phyloP scores from a whole-genome alignment of 2,797 vertebrate species.

The Propithecus perrieri region DNA sequence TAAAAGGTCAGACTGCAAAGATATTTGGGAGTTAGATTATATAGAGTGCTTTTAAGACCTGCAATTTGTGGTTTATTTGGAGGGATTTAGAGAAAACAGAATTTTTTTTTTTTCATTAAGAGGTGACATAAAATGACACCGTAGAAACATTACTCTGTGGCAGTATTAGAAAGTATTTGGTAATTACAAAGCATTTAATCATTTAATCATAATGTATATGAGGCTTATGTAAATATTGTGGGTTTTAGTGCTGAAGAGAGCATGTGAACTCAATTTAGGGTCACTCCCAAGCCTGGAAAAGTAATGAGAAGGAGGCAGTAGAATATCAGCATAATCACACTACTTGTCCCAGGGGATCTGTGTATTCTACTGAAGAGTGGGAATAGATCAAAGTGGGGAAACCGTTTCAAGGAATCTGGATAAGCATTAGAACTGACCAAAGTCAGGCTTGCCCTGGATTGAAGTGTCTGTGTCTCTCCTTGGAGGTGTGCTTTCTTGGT shows the following conservation, averaged over 20 bases:
- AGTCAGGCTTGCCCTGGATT: not conserved
- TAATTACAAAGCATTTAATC: conserved; percentile 36
- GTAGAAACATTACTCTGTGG: conserved; percentile 50
- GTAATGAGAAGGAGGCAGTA: not conserved
- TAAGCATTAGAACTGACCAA: not conserved
- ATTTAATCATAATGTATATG: conserved; percentile 21
- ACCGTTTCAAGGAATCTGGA: not conserved
- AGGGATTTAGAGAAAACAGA: not conserved
- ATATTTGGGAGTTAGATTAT: not conserved
- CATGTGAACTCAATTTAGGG: conserved; percentile 46
- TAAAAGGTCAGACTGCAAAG: not conserved
- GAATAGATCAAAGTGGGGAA: not conserved
- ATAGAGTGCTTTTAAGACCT: not conserved
- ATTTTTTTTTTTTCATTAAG: not conserved
- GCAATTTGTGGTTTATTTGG: conserved; percentile 17
- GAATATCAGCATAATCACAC: not conserved
- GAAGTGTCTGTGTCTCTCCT: not conserved
- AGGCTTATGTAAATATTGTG: conserved; percentile 47
- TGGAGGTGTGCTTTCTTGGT: not conserved
- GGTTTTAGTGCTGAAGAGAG: conserved; percentile 4
- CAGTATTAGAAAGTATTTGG: conserved; percentile 56
- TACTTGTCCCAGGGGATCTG: not conserved
- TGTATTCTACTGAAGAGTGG: not conserved
- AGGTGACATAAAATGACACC: not conserved
- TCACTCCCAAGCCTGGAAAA: conserved; percentile 44